Percentiles rank a stretch among this genome's conserved stretches.
Conservation (phyloP, 2,888 invertebrate genomes). For the Drosophila atripex region DNA sequence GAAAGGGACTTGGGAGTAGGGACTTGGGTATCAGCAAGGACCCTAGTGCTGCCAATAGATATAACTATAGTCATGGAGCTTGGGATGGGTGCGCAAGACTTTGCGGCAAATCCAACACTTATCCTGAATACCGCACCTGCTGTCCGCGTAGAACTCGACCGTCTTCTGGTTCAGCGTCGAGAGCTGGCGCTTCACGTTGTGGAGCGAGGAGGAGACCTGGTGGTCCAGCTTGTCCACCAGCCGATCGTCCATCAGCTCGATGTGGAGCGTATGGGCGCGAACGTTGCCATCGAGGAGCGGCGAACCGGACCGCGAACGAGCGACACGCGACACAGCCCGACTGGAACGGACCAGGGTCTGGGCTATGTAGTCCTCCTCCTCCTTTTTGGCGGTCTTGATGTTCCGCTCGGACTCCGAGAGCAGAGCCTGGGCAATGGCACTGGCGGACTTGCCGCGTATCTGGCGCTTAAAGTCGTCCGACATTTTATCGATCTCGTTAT, state of each 20-base stretch:
- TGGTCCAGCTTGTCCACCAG: slow-evolving; percentile 83
- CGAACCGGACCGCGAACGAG: slow-evolving; percentile 75
- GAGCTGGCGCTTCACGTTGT: slow-evolving; percentile 83
- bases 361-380: slow-evolving; percentile 80
- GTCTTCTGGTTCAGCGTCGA: slow-evolving; percentile 82
- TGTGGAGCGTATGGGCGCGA: slow-evolving; percentile 78
- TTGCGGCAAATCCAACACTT: slow-evolving; percentile 83
- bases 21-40: neutral
- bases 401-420: slow-evolving; percentile 86
- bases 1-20: neutral
- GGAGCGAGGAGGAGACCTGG: slow-evolving; percentile 82
- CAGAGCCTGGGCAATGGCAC: slow-evolving; percentile 88
- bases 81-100: slow-evolving; percentile 82
- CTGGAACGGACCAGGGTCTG: slow-evolving; percentile 79
- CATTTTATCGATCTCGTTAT: slow-evolving; percentile 84
- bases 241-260: slow-evolving; percentile 83
- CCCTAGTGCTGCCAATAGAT: slow-evolving; percentile 70
- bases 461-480: slow-evolving; percentile 84
- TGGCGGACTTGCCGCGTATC: slow-evolving; percentile 90
- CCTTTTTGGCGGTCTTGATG: slow-evolving; percentile 78
- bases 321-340: slow-evolving; percentile 77
- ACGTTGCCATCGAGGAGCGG: slow-evolving; percentile 55
- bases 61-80: slow-evolving; percentile 81
- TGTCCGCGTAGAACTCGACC: slow-evolving; percentile 83
- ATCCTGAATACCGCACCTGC: slow-evolving; percentile 83